A percentile compares a stretch with the other conserved stretches of the same genome.
Conservation (phyloP, 35 echinoderm and acorn worm genomes). For the Chiridota heheva region DNA sequence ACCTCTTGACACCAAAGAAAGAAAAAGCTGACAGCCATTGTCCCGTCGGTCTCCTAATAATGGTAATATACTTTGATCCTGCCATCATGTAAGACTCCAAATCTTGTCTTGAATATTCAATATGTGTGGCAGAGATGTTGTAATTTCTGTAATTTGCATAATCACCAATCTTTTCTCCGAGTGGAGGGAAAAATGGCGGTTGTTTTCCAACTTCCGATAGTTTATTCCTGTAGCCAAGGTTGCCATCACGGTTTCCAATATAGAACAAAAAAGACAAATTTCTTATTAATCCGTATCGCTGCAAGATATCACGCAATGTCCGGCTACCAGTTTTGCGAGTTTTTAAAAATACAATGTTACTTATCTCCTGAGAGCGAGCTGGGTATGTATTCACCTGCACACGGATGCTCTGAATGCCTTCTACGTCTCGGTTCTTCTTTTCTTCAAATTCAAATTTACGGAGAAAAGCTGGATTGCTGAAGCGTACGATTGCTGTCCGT, state of each 20-base stretch:
- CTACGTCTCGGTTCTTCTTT: too few species aligned
- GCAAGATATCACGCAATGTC: conserved; percentile 40
- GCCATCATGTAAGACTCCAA: conserved; percentile 36
- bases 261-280: conserved; percentile 45
- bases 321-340: conserved; percentile 75
- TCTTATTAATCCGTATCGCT: conserved; percentile 39
- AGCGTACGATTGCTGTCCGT: too few species aligned
- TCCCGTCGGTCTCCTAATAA: conserved; percentile 48
- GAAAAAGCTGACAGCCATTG: conserved; percentile 66
- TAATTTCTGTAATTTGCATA: conserved; percentile 47
- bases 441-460: too few species aligned
- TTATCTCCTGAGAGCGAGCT: too few species aligned
- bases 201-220: too few species aligned
- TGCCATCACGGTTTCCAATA: background rate
- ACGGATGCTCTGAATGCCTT: too few species aligned
- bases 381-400: too few species aligned
- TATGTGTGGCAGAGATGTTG: conserved; percentile 54
- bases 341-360: conserved; percentile 63
- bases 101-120: background rate
- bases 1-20: conserved; percentile 27
- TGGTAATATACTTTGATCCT: conserved; percentile 53
- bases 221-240: background rate
- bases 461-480: too few species aligned
- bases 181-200: conserved; percentile 42
- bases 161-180: conserved; percentile 22